Evolutionary conservation across 2,888 invertebrate species (phyloP).

Genomic region (Ferdinandea cuprea): DNA sequence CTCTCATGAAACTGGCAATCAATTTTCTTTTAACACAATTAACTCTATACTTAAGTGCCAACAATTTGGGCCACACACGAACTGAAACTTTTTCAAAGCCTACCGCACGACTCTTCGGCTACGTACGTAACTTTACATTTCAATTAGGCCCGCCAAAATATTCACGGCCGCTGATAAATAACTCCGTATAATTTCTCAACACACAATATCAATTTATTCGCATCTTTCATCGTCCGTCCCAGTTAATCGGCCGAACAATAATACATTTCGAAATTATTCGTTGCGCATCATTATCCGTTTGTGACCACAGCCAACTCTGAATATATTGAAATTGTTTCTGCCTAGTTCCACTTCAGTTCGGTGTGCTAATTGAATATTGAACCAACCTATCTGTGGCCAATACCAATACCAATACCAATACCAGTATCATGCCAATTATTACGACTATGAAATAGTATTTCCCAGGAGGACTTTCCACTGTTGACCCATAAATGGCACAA

Average conservation of each 20-base stretch:
- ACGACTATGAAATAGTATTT: slow-evolving; percentile 15
- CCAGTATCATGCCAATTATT: too few species aligned
- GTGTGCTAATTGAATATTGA: slow-evolving; percentile 44
- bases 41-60: too few species aligned
- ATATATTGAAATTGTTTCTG: slow-evolving; percentile 2
- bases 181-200: slow-evolving; percentile 42
- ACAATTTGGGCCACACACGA: too few species aligned
- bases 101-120: too few species aligned
- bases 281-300: slow-evolving; percentile 11
- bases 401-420: too few species aligned
- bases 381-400: slow-evolving; percentile 12
- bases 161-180: slow-evolving; percentile 35
- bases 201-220: slow-evolving; percentile 28
- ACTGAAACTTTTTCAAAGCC: too few species aligned
- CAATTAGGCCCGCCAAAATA: slow-evolving; percentile 14
- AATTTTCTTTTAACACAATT: too few species aligned
- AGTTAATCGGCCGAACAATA: slow-evolving; percentile 16
- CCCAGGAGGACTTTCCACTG: background rate
- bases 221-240: slow-evolving; percentile 30
- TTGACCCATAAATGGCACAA: background rate
- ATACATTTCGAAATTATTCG: slow-evolving; percentile 31
- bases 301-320: slow-evolving; percentile 1
- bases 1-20: too few species aligned
- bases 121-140: slow-evolving; percentile 5
- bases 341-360: background rate